phyloP scores from a whole-genome alignment of 2,888 invertebrate genomes.

The Tanaodytes sp. region DNA sequence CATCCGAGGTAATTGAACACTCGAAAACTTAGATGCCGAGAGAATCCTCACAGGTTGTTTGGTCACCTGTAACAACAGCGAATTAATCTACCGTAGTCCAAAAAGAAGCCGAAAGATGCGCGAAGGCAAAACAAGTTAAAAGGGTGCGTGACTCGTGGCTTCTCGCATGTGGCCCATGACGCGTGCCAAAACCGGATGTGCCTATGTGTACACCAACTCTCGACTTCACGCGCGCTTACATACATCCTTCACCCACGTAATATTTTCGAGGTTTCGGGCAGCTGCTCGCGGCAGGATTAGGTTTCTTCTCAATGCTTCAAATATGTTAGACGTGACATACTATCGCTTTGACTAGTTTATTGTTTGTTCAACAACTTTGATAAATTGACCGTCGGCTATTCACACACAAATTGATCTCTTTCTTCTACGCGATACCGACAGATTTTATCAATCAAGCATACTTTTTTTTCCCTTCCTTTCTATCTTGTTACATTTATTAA shows the following conservation, averaged over 20 bases:
- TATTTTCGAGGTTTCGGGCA: conserved; percentile 54
- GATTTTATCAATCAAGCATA: too few relatives aligned
- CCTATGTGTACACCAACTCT: conserved; percentile 13
- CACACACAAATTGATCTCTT: too few relatives aligned
- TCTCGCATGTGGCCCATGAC: conserved; percentile 47
- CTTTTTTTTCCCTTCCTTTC: too few relatives aligned
- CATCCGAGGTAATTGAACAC: conserved; percentile 33
- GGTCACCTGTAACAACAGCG: conserved; percentile 53
- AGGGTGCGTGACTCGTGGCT: conserved; percentile 47
- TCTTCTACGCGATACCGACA: too few relatives aligned
- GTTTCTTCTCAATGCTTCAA: conserved; percentile 19
- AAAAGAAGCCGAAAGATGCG: conserved; percentile 45
- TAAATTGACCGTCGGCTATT: too few relatives aligned
- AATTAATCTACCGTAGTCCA: conserved; percentile 25
- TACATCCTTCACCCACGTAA: conserved; percentile 24
- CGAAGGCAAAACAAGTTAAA: conserved; percentile 41
- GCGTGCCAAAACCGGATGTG: conserved; percentile 53
- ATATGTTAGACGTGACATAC: conserved; percentile 11
- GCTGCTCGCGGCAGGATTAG: conserved; percentile 34
- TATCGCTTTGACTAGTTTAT: too few relatives aligned
- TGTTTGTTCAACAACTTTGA: background rate
- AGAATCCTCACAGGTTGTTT: conserved; percentile 52
- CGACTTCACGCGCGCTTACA: conserved; percentile 28
- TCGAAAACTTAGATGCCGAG: conserved; percentile 33
- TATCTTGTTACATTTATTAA: too few relatives aligned